Percentiles rank a stretch among this genome's conserved stretches.
Conservation (phyloP, 2,888 invertebrate genomes). For the Phyto melanocephala region DNA sequence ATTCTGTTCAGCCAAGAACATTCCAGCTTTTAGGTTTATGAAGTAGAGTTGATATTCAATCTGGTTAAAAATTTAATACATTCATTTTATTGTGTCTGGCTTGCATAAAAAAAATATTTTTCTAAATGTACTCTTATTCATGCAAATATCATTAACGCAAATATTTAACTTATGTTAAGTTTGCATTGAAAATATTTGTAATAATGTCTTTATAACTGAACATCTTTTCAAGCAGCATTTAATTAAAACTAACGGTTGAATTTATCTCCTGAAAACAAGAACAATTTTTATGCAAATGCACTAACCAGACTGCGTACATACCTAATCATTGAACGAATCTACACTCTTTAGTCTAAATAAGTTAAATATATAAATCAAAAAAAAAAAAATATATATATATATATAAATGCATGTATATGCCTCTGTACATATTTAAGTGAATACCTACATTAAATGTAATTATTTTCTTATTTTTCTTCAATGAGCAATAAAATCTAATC, state of each 20-base stretch:
- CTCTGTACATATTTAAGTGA: neutral
- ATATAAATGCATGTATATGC: neutral
- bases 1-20: too few species aligned
- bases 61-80: too few species aligned
- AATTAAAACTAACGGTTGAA: neutral
- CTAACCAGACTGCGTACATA: neutral
- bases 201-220: conserved; percentile 14
- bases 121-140: too few species aligned
- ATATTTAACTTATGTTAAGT: neutral
- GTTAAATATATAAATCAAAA: neutral
- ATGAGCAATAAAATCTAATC: conserved; percentile 2
- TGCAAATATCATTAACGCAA: neutral
- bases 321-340: neutral
- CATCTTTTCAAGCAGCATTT: neutral
- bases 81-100: too few species aligned
- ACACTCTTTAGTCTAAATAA: neutral
- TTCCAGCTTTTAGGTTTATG: too few species aligned
- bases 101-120: neutral
- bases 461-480: neutral
- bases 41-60: too few species aligned
- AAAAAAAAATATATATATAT: too few species aligned
- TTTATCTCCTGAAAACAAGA: conserved; percentile 27
- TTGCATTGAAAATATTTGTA: neutral
- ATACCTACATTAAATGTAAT: too few species aligned
- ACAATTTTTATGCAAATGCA: conserved; percentile 8